Base-by-base conservation (phyloP, 2,113 vertebrate species). In the Caranx melampygus region DNA sequence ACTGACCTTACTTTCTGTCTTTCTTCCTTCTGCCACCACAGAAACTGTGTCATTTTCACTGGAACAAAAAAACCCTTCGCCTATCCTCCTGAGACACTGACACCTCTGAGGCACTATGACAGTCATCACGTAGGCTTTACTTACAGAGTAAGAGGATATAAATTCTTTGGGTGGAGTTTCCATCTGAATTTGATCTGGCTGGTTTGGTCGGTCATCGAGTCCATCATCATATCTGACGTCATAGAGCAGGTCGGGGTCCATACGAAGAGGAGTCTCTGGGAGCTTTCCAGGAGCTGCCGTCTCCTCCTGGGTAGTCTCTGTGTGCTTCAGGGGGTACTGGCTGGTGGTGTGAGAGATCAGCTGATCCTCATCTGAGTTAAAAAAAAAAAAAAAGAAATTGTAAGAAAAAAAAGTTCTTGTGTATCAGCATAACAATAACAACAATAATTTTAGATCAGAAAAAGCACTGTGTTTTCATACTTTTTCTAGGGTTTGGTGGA, bases 181-280 rank as follows among this genome's bases (percentile, higher is more conserved):
- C 3, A 96, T 96, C 85, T 97, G 92, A 67, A 90, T 84, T 63
- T 73, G 88, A 52, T 90, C 84, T 0, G 51, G 26, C 58, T 69
- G 85, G 40, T 52, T 77, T 0, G 37, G 40, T 94, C 94, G 40
- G 94, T 87, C 82, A 91, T 89, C 18, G 79, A 82, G 58, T 87
- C 94, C 88, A 44, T 97, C 95, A 20, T 94, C 95, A 9, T 95
- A 87, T 1, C 92, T 94, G 26, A 94, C 95, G 51, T 97, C 87
- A 2, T 91, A 88, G 67, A 94, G 61, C 51, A 88, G 73, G 67
- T 90, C 84, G 0, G 96, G 95, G 1, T 97, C 96, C 93, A 93
- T 94, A 70, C 97, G 94, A 69, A 98, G 95, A 21, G 98, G 98
- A 0, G 97, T 98, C 90, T 99, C 97, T 0, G 97, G 97, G 80